Evolutionary conservation across 2,888 invertebrate species (phyloP).

Genomic region (Clistopyga incitator): DNA sequence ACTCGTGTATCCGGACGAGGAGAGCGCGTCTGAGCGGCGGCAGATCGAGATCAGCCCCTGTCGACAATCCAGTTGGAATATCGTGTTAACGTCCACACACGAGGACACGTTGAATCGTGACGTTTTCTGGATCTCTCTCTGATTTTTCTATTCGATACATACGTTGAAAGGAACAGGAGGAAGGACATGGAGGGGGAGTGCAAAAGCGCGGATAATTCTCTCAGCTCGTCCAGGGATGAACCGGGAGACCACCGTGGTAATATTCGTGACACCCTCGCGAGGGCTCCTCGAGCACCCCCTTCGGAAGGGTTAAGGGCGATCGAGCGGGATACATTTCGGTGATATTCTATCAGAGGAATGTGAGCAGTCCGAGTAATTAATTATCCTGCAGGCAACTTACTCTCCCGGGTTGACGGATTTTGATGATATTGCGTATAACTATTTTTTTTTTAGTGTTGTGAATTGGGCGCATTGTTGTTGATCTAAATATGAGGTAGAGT

Average conservation of each 20-base stretch:
- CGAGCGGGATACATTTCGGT: constrained; percentile 35
- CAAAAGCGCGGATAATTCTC: constrained; percentile 38
- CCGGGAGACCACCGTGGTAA: neutral
- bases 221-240: constrained; percentile 8
- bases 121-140: neutral
- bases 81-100: constrained; percentile 29
- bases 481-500: neutral
- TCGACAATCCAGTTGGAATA: constrained; percentile 35
- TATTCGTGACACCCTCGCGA: constrained; percentile 24
- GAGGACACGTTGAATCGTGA: constrained; percentile 1
- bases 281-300: neutral
- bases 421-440: neutral
- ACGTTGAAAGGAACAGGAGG: neutral
- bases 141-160: constrained; percentile 29
- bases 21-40: constrained; percentile 26
- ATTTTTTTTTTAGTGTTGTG: neutral
- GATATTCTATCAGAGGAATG: neutral
- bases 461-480: neutral
- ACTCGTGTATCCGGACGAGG: constrained; percentile 32
- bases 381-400: constrained; percentile 22
- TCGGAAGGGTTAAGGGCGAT: constrained; percentile 44
- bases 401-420: constrained; percentile 16
- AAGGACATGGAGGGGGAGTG: constrained; percentile 15
- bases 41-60: constrained; percentile 45
- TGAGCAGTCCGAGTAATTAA: constrained; percentile 11